Conservation (phyloP, 2,888 invertebrate species). For the Hoplodrina ambigua region DNA sequence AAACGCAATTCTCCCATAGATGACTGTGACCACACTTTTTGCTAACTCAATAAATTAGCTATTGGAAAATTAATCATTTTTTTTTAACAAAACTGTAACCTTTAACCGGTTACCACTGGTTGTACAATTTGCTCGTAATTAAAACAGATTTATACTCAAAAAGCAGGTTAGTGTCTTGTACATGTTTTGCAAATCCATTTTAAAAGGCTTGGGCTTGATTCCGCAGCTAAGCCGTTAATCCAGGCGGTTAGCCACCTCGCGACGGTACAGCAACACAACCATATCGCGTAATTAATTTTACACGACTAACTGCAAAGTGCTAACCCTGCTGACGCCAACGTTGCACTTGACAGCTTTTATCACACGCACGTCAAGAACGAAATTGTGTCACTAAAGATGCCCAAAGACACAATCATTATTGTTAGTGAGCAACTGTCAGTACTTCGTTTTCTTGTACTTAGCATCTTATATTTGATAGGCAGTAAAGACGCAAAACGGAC, state of each 20-base stretch:
- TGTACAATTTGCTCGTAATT: slow-evolving; percentile 42
- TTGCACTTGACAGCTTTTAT: slow-evolving; percentile 43
- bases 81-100: slow-evolving; percentile 8
- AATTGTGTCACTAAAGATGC: slow-evolving; percentile 24
- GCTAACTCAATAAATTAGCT: too few relatives aligned
- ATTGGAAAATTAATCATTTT: too few relatives aligned
- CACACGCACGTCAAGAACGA: slow-evolving; percentile 22
- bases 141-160: slow-evolving; percentile 52
- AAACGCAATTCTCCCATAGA: too few relatives aligned
- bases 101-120: not conserved
- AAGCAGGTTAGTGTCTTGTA: slow-evolving; percentile 49
- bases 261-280: slow-evolving; percentile 56
- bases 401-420: not conserved
- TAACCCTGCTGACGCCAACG: slow-evolving; percentile 41
- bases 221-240: slow-evolving; percentile 66
- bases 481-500: too few relatives aligned
- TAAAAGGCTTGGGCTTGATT: slow-evolving; percentile 62
- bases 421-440: not conserved
- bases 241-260: slow-evolving; percentile 61
- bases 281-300: slow-evolving; percentile 67
- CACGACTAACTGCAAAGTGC: slow-evolving; percentile 56
- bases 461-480: not conserved
- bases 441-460: too few relatives aligned
- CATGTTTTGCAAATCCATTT: slow-evolving; percentile 59
- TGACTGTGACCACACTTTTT: too few relatives aligned